A percentile compares a stretch with the other conserved stretches of the same genome.
phyloP scores from a whole-genome alignment of 2,113 vertebrate species.

The Acanthisitta chloris region DNA sequence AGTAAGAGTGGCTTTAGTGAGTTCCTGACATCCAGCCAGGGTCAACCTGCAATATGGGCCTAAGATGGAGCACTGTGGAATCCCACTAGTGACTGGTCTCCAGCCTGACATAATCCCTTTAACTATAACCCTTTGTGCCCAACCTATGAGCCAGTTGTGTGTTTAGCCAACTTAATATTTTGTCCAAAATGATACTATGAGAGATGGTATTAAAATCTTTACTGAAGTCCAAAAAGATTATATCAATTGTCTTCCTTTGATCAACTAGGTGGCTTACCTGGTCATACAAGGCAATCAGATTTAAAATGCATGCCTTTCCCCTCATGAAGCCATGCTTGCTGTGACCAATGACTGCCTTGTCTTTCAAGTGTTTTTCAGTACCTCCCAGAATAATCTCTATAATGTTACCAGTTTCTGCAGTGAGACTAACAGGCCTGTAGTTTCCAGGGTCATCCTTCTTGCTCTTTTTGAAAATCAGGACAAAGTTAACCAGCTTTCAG shows the following conservation, averaged over 20 bases:
- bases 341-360: rapidly evolving
- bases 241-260: not conserved
- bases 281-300: not conserved
- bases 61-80: not conserved
- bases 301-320: not conserved
- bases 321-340: not conserved
- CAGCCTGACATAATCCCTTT: no score
- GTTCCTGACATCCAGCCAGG: no score
- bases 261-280: not conserved
- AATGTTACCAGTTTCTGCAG: no score
- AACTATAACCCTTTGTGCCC: no score
- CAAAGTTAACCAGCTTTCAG: no score
- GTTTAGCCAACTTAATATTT: no score
- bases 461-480: no score
- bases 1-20: no score
- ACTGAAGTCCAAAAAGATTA: not conserved
- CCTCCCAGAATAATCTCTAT: not conserved
- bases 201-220: not conserved
- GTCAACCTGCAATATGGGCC: no score
- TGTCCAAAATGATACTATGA: not conserved
- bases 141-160: not conserved
- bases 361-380: not conserved
- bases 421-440: no score
- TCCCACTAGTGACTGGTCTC: not conserved
- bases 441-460: no score